Evolutionary conservation across 2,888 invertebrate species (phyloP).

Genomic region (Cerastis rubricosa): DNA sequence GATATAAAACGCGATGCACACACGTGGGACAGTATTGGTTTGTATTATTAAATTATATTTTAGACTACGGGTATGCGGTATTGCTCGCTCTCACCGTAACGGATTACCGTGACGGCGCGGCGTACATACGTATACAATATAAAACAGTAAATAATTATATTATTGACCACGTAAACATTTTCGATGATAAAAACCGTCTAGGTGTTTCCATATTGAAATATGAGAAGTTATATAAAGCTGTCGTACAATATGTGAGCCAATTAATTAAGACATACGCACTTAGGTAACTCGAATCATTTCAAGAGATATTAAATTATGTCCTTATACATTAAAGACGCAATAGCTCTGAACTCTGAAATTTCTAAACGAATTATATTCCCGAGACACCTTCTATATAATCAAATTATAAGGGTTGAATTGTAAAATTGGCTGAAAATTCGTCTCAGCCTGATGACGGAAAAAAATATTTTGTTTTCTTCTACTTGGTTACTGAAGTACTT

Average conservation of each 20-base stretch:
- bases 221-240: slow-evolving; percentile 2
- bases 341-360: slow-evolving; percentile 25
- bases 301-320: slow-evolving; percentile 43
- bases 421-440: slow-evolving; percentile 61
- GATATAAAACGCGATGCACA: slow-evolving; percentile 70
- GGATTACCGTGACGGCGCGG: not conserved
- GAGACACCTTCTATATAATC: slow-evolving; percentile 64
- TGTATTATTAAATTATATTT: slow-evolving; percentile 62
- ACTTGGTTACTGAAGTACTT: slow-evolving; percentile 6
- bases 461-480: not conserved
- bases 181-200: not conserved
- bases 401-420: slow-evolving; percentile 72
- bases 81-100: slow-evolving; percentile 34
- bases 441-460: slow-evolving; percentile 27
- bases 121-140: too few species aligned
- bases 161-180: not conserved
- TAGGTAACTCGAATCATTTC: slow-evolving; percentile 29
- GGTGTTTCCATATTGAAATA: not conserved
- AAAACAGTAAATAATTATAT: too few species aligned
- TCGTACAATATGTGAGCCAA: slow-evolving; percentile 4
- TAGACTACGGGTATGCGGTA: slow-evolving; percentile 30
- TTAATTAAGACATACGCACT: slow-evolving; percentile 26
- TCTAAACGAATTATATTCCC: slow-evolving; percentile 50
- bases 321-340: slow-evolving; percentile 19
- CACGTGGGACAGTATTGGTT: slow-evolving; percentile 62